These are phyloP conservation scores for Coturnix japonica DNA, from an alignment of 2,113 vertebrate genomes.

Conservation along the genomic window DNA sequence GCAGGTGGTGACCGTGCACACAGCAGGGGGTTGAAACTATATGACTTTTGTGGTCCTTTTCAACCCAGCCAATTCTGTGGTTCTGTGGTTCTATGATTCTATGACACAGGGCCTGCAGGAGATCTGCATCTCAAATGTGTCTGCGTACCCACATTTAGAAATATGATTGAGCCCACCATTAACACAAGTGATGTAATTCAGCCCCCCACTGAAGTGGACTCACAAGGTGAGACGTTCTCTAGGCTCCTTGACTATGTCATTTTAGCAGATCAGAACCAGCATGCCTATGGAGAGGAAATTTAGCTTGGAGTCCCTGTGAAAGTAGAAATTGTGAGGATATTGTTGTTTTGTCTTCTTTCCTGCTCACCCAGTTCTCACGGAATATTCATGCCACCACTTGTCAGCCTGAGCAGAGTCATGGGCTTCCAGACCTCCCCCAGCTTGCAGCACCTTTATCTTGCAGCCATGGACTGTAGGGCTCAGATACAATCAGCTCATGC, in stretches of 20 bases:
- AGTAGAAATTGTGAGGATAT: background rate
- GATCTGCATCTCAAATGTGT: background rate
- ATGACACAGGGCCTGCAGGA: background rate
- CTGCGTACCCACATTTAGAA: background rate
- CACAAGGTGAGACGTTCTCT: background rate
- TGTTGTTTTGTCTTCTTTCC: background rate
- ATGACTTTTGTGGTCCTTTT: too few species aligned
- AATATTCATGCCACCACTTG: background rate
- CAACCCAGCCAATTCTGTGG: too few species aligned
- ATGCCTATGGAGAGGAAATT: background rate
- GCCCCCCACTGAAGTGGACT: background rate
- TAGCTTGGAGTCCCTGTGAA: background rate
- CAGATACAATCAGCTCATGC: background rate
- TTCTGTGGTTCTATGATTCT: too few species aligned
- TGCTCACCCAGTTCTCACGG: background rate
- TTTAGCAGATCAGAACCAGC: background rate
- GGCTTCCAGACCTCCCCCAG: background rate
- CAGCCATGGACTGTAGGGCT: background rate
- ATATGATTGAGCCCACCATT: background rate
- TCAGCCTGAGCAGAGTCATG: fast-evolving
- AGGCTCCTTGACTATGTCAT: background rate
- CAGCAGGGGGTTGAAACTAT: too few species aligned
- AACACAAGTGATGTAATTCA: background rate
- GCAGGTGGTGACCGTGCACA: too few species aligned
- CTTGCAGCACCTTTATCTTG: background rate